A percentile compares a stretch with the other conserved stretches of the same genome.
Conservation (phyloP, 2,888 invertebrate genomes). For the Drosophila fulvimacula region DNA sequence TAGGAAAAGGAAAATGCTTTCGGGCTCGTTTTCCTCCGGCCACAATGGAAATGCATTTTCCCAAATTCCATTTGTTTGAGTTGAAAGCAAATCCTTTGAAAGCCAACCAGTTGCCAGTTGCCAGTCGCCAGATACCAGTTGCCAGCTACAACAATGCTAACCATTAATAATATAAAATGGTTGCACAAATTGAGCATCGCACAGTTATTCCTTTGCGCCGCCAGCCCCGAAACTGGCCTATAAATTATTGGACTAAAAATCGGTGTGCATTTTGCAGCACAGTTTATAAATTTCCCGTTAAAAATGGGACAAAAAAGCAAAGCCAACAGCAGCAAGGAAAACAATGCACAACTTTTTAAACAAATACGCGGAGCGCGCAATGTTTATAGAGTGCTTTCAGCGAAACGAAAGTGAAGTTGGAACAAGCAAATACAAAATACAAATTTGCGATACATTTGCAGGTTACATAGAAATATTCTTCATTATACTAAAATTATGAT, state of each 20-base stretch:
- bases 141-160: constrained; percentile 43
- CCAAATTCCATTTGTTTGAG: constrained; percentile 48
- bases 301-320: constrained; percentile 27
- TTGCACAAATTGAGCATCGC: constrained; percentile 53
- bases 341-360: constrained; percentile 21
- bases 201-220: constrained; percentile 30
- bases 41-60: constrained; percentile 58
- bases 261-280: constrained; percentile 42
- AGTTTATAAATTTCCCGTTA: constrained; percentile 59
- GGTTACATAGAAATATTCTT: background rate
- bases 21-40: background rate
- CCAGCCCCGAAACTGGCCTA: constrained; percentile 41
- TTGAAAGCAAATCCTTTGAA: constrained; percentile 37
- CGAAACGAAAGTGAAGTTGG: background rate
- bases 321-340: constrained; percentile 9
- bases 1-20: constrained; percentile 22
- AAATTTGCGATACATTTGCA: background rate
- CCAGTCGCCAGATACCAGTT: constrained; percentile 36
- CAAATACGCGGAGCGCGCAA: constrained; percentile 27
- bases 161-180: constrained; percentile 57
- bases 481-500: no score
- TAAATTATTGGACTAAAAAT: constrained; percentile 63
- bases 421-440: background rate
- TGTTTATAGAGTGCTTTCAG: background rate
- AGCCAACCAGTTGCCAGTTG: constrained; percentile 35